Conservation (phyloP, 2,888 invertebrate species). For the Ptilodon capucinus region DNA sequence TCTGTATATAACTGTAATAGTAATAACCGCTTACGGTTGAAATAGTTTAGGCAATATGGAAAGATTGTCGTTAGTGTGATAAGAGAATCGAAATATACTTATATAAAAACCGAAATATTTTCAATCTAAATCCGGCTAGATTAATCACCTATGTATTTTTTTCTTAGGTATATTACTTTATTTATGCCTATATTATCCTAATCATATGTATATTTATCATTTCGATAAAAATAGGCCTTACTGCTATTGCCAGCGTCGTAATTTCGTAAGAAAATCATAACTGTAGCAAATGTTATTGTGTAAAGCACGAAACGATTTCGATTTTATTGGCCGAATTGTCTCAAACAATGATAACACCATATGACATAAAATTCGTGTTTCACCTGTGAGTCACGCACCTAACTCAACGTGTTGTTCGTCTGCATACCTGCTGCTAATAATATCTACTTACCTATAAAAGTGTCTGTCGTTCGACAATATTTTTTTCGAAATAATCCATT, state of each 20-base stretch:
- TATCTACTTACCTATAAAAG: neutral
- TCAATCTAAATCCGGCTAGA: too few species aligned
- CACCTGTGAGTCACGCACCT: constrained; percentile 42
- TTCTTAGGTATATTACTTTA: too few species aligned
- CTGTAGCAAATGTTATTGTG: neutral
- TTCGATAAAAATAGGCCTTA: neutral
- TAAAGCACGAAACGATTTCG: constrained; percentile 2
- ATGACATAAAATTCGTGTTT: constrained; percentile 14
- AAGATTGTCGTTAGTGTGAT: too few species aligned
- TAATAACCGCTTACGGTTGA: too few species aligned
- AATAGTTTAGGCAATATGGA: too few species aligned
- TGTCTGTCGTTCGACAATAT: neutral
- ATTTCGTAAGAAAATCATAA: neutral
- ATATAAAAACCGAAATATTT: too few species aligned
- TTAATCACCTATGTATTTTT: too few species aligned
- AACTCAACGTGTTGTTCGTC: constrained; percentile 33
- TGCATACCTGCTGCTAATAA: constrained; percentile 33
- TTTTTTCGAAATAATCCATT: too few species aligned
- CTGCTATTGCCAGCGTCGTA: neutral
- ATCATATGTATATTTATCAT: too few species aligned
- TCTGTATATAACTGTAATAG: too few species aligned
- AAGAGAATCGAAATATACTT: too few species aligned
- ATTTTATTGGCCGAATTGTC: neutral
- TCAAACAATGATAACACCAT: neutral
- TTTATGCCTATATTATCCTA: too few species aligned